Conservation (phyloP, 2,888 invertebrate species). For the Osedax frankpressi region DNA sequence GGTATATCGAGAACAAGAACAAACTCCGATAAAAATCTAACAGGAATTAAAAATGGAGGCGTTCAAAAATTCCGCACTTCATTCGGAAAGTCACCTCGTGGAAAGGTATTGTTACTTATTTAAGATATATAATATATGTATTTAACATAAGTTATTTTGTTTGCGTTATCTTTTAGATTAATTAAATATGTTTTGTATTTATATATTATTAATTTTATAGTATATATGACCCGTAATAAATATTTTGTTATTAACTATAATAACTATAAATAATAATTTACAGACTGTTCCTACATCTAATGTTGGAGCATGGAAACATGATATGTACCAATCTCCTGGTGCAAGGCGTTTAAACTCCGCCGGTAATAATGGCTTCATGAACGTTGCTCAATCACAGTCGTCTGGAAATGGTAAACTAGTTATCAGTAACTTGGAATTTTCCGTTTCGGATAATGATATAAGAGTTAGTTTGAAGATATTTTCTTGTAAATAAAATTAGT, state of each 20-base stretch:
- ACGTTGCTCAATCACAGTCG: neutral
- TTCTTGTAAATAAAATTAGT: neutral
- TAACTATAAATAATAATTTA: too few relatives aligned
- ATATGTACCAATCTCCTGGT: neutral
- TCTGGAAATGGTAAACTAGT: neutral
- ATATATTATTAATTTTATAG: neutral
- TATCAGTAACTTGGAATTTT: neutral
- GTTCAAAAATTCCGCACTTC: neutral
- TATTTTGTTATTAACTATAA: too few relatives aligned
- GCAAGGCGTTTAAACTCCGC: neutral
- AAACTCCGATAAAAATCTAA: neutral
- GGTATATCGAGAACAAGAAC: neutral
- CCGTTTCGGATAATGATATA: neutral
- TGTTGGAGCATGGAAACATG: neutral
- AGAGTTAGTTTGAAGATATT: neutral
- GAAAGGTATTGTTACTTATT: neutral
- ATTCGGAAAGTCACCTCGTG: neutral
- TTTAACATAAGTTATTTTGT: neutral
- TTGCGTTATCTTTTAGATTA: neutral
- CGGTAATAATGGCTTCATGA: neutral
- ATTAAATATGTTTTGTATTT: neutral
- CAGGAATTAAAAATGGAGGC: neutral
- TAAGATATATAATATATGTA: neutral
- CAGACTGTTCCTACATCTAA: neutral
- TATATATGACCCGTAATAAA: neutral